Evolutionary conservation across 1,140 invertebrate genomes (phyloP), one percentile per base, ranked within the genome.

Genomic region (Mya arenaria): DNA sequence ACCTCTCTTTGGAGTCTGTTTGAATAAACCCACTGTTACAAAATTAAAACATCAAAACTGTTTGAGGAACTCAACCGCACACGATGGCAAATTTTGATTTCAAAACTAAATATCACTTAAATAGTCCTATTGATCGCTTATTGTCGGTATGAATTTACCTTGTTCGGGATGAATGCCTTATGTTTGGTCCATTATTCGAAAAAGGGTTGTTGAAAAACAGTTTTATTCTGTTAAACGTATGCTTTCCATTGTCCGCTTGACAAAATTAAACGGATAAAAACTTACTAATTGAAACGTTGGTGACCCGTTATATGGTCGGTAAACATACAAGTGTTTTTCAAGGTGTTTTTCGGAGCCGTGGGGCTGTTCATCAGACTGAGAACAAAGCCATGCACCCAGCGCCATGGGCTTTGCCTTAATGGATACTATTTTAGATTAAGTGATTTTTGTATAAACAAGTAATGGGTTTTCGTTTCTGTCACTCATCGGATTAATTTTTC

Each of bases 191-290:
- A 80, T 80, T 80, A 80, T 80, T 6, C 17, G 48, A 44, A 60
- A 80, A 80, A 69, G 39, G 44, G 77, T 80, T 80, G 77, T 80
- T 80, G 77, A 78, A 80, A 78, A 80, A 80, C 77, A 80, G 55
- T 68, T 58, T 68, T 68, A 69, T 80, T 80, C 65, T 34, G 19
- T 15, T 56, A 80, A 58, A 80, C 48, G 19, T 71, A 80, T 80
- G 30, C 52, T 44, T 34, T 30, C n/a, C 23, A 37, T 80, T 80
- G 77, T 80, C 19, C 15, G 36, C 15, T 60, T 80, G 52, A 71
- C 77, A 68, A 80, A 80, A 71, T 69, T 80, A 80, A 69, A 80
- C 65, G 77, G 77, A 80, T 80, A 80, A 80, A 80, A 80, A 80
- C 77, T 80, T 69, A 65, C 44, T 80, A 80, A 80, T 80, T 80